Evolutionary conservation across 2,888 invertebrate species (phyloP), one percentile per base, ranked within the genome.

Genomic region (Hesperia comma): DNA sequence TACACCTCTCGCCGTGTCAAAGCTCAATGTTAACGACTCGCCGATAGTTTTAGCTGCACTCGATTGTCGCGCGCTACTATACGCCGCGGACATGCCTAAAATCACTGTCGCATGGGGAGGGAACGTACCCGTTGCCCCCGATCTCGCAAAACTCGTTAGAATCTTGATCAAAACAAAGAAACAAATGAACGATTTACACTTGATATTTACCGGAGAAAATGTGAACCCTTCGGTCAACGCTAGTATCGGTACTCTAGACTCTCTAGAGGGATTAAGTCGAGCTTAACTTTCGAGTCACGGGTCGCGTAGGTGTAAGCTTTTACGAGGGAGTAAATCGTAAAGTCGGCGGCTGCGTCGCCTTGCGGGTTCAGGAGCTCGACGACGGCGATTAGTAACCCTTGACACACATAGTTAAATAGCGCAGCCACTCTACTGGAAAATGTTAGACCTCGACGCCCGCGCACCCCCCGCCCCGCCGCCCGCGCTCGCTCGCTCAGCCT

Each of bases 371-470:
- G 88, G 85, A 83, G 83, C 84, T 80, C 82, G 85, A 89, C 85
- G 87, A 87, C 86, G 81, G 86, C 80, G 84, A 91, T 90, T 90
- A 91, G 78, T 82, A 86, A 88, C 89, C 91, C 91, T 92, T 92
- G 92, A 92, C 92, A 91, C 71, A 90, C 88, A 87, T 88, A 85
- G 81, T 81, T 74, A 78, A 41, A 58, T 66, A 78, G 82, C 84
- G 84, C 84, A 78, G 80, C 83, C 88, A 86, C 86, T 91, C 88
- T 90, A 87, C 78, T 88, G 90, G 88, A 90, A 91, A 90, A 88
- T 85, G 84, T 84, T 88, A 87, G 85, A 84, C 86, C 86, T 90
- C 79, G 75, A 77, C 82, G 83, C 83, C 80, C 79, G 82, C 82
- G 74, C 72, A 72, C 75, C 70, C 77, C 80, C 77, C 77, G 78